phyloP scores from a whole-genome alignment of 2,113 vertebrate species.

The Forbesichthys agassizii region DNA sequence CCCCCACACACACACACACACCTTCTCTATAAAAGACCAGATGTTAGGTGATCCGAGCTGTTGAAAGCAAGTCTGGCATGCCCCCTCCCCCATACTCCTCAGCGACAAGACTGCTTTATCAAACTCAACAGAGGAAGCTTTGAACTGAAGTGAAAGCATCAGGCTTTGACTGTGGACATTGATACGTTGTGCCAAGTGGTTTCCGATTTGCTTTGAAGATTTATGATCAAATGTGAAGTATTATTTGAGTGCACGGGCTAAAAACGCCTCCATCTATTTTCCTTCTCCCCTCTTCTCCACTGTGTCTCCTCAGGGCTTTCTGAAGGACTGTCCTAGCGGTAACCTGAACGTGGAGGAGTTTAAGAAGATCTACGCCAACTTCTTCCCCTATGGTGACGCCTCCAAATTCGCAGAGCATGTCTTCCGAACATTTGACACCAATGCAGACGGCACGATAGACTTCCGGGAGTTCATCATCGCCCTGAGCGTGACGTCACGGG shows the following conservation, averaged over 20 bases:
- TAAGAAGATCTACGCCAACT: slow-evolving; percentile 99
- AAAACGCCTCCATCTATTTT: no score
- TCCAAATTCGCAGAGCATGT: slow-evolving; percentile 98
- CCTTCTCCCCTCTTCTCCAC: neutral
- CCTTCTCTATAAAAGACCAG: no score
- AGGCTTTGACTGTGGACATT: neutral
- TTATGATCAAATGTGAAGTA: neutral
- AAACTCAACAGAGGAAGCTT: slow-evolving; percentile 19
- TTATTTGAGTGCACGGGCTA: neutral
- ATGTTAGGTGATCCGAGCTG: neutral
- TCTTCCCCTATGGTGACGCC: slow-evolving; percentile 97
- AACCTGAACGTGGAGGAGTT: slow-evolving; percentile 98
- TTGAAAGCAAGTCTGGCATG: slow-evolving; percentile 33
- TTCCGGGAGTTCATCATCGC: slow-evolving; percentile 99
- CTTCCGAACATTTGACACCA: slow-evolving; percentile 98
- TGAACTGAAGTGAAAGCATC: neutral
- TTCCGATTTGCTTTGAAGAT: neutral
- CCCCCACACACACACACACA: no score
- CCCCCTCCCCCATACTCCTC: slow-evolving; percentile 30
- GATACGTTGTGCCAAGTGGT: slow-evolving; percentile 1
- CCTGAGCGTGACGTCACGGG: slow-evolving; percentile 94
- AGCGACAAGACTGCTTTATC: slow-evolving; percentile 24
- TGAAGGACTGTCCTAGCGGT: slow-evolving; percentile 97
- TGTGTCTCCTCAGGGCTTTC: slow-evolving; percentile 81
- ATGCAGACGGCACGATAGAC: slow-evolving; percentile 95